A percentile compares a stretch with the other conserved stretches of the same genome.
These are phyloP conservation scores for Trichonephila clavata DNA, from an alignment of 1,140 invertebrate species.

Conservation along the genomic window DNA sequence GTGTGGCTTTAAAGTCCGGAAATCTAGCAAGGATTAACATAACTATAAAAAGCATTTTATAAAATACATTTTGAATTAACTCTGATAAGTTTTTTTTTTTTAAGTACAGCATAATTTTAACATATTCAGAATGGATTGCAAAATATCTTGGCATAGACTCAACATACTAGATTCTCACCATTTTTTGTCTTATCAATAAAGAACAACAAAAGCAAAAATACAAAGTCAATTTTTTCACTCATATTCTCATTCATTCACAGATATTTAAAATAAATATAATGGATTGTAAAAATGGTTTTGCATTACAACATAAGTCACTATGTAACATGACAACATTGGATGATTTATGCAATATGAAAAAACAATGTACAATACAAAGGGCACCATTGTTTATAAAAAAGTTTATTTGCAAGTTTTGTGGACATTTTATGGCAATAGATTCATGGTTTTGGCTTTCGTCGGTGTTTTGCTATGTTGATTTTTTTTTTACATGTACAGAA, in stretches of 20 bases:
- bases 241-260: constrained; percentile 25
- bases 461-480: background rate
- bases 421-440: constrained; percentile 30
- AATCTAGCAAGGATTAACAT: too few relatives aligned
- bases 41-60: too few relatives aligned
- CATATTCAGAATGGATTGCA: too few relatives aligned
- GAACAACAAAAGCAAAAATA: constrained; percentile 14
- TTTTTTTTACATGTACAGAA: background rate
- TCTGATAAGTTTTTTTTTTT: too few relatives aligned
- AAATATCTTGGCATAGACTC: background rate
- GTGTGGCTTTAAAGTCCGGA: too few relatives aligned
- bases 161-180: background rate
- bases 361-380: constrained; percentile 16
- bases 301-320: constrained; percentile 9
- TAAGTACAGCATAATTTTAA: too few relatives aligned
- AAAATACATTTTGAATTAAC: too few relatives aligned
- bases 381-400: constrained; percentile 21
- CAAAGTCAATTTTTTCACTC: background rate
- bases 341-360: background rate
- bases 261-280: constrained; percentile 27
- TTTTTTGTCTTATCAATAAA: background rate
- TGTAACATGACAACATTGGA: background rate
- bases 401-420: constrained; percentile 25
- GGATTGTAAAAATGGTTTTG: background rate
- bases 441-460: background rate